Evolutionary conservation across 1,140 invertebrate species (phyloP).

Genomic region (Drosophila sucinea): DNA sequence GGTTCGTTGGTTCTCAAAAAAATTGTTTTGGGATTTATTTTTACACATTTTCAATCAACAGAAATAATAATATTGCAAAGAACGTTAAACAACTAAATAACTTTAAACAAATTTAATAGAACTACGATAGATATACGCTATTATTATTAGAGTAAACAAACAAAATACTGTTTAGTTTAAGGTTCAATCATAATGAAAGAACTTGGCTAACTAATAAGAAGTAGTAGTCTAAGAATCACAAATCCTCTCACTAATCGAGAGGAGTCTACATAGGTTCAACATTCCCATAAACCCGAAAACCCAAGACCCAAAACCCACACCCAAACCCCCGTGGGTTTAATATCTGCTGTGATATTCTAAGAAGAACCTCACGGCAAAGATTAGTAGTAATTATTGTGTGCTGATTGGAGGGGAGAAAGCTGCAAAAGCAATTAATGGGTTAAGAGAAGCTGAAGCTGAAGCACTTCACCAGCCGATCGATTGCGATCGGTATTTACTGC

Average conservation of each 20-base stretch:
- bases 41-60: conserved; percentile 37
- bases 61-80: conserved; percentile 48
- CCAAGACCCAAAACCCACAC: neutral
- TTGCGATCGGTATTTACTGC: conserved; percentile 34
- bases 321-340: neutral
- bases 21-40: conserved; percentile 17
- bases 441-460: conserved; percentile 62
- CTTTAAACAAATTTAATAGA: neutral
- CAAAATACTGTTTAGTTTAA: conserved; percentile 11
- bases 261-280: neutral
- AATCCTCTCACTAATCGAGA: conserved; percentile 3
- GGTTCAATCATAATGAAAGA: no score
- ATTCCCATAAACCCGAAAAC: neutral
- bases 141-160: conserved; percentile 5
- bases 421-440: conserved; percentile 57
- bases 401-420: conserved; percentile 40
- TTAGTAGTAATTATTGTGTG: conserved; percentile 32
- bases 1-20: conserved; percentile 1
- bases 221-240: neutral
- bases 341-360: conserved; percentile 46
- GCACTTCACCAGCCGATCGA: conserved; percentile 59
- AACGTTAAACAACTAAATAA: conserved; percentile 54
- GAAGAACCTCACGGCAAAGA: conserved; percentile 34
- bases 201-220: no score
- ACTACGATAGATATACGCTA: no score